Evolutionary conservation across 2,113 vertebrate species (phyloP).

Genomic region (Nerophis ophidion): DNA sequence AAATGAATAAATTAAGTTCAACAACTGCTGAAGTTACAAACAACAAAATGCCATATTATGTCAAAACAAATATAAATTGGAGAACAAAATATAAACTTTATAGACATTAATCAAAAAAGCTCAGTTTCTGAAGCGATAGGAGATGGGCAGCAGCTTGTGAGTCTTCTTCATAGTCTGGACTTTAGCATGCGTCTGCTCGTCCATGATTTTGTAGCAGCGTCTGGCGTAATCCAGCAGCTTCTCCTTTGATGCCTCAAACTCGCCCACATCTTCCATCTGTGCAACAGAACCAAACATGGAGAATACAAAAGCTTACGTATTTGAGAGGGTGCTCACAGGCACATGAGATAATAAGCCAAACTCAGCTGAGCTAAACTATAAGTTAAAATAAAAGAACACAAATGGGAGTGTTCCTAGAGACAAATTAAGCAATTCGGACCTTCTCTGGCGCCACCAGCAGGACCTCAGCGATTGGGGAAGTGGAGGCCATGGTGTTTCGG

Average conservation of each 20-base stretch:
- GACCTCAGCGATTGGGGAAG: slow-evolving; percentile 85
- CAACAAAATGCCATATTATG: too few relatives aligned
- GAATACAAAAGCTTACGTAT: too few relatives aligned
- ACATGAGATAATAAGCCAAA: background rate
- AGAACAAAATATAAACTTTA: too few relatives aligned
- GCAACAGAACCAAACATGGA: background rate
- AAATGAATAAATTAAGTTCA: too few relatives aligned
- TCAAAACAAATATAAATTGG: too few relatives aligned
- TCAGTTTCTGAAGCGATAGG: slow-evolving; percentile 82
- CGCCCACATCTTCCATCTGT: slow-evolving; percentile 76
- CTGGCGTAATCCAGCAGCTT: slow-evolving; percentile 85
- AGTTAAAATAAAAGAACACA: background rate
- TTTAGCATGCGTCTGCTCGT: slow-evolving; percentile 77
- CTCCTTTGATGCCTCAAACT: slow-evolving; percentile 85
- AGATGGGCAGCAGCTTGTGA: slow-evolving; percentile 84
- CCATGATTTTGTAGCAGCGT: slow-evolving; percentile 83
- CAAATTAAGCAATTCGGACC: slow-evolving; percentile 21
- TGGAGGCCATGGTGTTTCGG: slow-evolving; percentile 86
- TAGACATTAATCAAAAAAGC: too few relatives aligned
- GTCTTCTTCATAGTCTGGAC: slow-evolving; percentile 86
- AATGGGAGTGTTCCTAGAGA: background rate
- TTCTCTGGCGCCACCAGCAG: slow-evolving; percentile 84
- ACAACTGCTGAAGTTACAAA: too few relatives aligned
- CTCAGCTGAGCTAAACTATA: too few relatives aligned
- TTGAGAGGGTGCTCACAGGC: background rate